Evolutionary conservation across 2,888 invertebrate genomes (phyloP), one percentile per base, ranked within the genome.

Genomic region (Agonopterix subpropinquella): DNA sequence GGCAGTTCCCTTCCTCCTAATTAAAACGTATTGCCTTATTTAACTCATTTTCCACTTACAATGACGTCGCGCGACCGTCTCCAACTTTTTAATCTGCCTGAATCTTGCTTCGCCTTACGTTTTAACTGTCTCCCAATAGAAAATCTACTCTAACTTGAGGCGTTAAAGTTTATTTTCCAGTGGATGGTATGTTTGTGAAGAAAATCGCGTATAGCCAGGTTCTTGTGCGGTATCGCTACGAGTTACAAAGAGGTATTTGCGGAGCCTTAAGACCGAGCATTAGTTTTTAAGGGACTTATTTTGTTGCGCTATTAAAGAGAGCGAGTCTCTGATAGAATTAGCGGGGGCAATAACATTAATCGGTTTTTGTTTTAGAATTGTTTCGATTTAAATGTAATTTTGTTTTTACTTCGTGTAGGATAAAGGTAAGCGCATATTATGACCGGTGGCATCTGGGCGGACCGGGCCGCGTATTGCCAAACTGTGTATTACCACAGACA

Each of bases 21-120:
- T 88, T 88, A 88, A 88, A 88, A 88, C 87, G 85, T 88, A 88
- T 88, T 88, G 87, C 87, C 81, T 87, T 88, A 86, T 88, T 88
- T 85, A 86, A 88, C 87, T 88, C 86, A 87, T 88, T 88, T 87
- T 85, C 86, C 78, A 85, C 84, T 86, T 80, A 85, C 85, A 86
- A 82, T 85, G 86, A 86, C 83, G 81, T 77, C 78, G 83, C 79
- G 80, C 79, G 83, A 82, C 82, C 81, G 80, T 75, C 78, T 85
- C 80, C 77, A 87, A 87, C 86, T 88, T 88, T 87, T 88, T 88
- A 88, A 88, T 88, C 87, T 88, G 73, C 67, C 64, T 64, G 68
- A 68, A 69, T 79, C 77, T 77, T 67, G 68, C 72, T 77, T 67
- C 65, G 81, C 64, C 78, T 70, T 76, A 76, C 78, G 74, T 77